Evolutionary conservation across 2,113 vertebrate genomes (phyloP).

Genomic region (Pyxicephalus adspersus): DNA sequence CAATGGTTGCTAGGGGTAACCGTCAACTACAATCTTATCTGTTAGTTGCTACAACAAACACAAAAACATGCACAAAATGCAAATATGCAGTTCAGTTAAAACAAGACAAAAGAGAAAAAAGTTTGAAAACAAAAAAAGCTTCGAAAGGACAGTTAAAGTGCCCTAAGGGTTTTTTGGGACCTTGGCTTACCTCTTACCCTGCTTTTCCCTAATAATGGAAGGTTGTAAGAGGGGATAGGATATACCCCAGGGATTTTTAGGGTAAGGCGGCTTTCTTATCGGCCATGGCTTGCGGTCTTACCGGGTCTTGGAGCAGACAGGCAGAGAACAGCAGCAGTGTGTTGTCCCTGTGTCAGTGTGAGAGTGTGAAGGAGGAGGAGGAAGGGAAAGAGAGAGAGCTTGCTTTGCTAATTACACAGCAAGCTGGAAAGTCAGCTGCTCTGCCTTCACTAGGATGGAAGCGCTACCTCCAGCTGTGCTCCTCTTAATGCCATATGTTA

Average conservation of each 20-base stretch:
- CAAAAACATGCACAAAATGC: too few relatives aligned
- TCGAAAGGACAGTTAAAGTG: neutral
- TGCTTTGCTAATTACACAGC: constrained; percentile 86
- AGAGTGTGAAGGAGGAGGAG: constrained; percentile 54
- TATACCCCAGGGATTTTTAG: constrained; percentile 26
- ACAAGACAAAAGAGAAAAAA: too few relatives aligned
- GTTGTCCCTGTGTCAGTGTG: constrained; percentile 58
- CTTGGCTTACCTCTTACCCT: constrained; percentile 52
- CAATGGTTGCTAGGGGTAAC: too few relatives aligned
- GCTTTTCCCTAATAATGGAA: too few relatives aligned
- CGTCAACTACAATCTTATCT: too few relatives aligned
- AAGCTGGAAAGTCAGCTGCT: constrained; percentile 96
- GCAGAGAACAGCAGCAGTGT: constrained; percentile 52
- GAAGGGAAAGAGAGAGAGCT: constrained; percentile 25
- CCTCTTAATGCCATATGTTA: constrained; percentile 85
- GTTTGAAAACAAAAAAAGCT: neutral
- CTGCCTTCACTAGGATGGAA: constrained; percentile 89
- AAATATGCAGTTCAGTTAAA: too few relatives aligned
- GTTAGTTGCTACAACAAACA: too few relatives aligned
- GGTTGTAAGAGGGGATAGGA: constrained; percentile 18
- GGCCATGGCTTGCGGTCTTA: constrained; percentile 53
- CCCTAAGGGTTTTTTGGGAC: neutral
- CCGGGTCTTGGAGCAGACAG: constrained; percentile 55
- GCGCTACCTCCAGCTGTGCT: constrained; percentile 90
- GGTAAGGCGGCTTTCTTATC: constrained; percentile 29